These are phyloP conservation scores for Drepana falcataria DNA, from an alignment of 2,888 invertebrate species.

Conservation along the genomic window DNA sequence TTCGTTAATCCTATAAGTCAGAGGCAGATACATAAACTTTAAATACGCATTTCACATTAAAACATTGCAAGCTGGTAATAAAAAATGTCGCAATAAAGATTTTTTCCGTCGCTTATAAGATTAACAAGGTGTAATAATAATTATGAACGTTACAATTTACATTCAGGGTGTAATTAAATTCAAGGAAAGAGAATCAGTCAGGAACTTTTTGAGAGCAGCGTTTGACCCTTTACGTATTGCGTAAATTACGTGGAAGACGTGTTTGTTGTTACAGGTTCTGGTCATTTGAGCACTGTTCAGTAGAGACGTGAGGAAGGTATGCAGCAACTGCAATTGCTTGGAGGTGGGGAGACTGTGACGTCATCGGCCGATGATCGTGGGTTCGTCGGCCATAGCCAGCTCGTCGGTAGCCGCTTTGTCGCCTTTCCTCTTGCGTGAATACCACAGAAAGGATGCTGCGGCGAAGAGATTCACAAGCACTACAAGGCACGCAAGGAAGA, in stretches of 20 bases:
- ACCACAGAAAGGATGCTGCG: conserved; percentile 86
- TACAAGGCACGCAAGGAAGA: conserved; percentile 87
- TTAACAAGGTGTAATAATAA: conserved; percentile 42
- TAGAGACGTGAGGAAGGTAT: conserved; percentile 55
- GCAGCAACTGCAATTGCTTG: conserved; percentile 37
- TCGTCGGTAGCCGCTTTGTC: conserved; percentile 90
- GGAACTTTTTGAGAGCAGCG: conserved; percentile 23
- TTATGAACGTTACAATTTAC: conserved; percentile 13
- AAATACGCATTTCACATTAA: conserved; percentile 27
- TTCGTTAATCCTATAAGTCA: conserved; percentile 41
- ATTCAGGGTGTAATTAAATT: conserved; percentile 24
- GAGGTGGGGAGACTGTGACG: conserved; percentile 33
- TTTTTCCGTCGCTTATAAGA: conserved; percentile 39
- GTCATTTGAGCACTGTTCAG: conserved; percentile 76
- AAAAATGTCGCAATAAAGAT: conserved; percentile 38
- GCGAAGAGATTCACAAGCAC: conserved; percentile 83
- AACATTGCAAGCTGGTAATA: conserved; percentile 39
- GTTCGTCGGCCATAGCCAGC: conserved; percentile 90
- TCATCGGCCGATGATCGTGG: conserved; percentile 87
- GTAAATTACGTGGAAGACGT: conserved; percentile 61
- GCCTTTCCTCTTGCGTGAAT: conserved; percentile 91
- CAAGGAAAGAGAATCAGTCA: conserved; percentile 36
- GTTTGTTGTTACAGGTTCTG: conserved; percentile 59
- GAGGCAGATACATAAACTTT: conserved; percentile 13
- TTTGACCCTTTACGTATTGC: conserved; percentile 25